phyloP scores from a whole-genome alignment of 2,113 vertebrate species.

The Okapia johnstoni region DNA sequence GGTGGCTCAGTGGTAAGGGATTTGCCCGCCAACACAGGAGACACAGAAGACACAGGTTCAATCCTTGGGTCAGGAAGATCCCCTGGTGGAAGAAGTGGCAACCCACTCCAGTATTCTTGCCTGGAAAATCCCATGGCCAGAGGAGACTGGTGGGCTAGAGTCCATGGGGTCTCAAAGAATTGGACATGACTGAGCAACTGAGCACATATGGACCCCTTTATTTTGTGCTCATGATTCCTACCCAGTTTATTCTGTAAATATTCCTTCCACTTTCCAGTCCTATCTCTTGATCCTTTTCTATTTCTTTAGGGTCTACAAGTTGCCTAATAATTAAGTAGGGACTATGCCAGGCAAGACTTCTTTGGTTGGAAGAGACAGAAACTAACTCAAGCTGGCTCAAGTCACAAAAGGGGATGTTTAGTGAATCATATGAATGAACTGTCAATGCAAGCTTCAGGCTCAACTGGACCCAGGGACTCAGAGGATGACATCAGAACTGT shows the following conservation, averaged over 20 bases:
- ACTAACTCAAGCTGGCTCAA: not conserved
- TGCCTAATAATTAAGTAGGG: not conserved
- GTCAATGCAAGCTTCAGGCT: not conserved
- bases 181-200: not conserved
- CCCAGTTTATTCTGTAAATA: not conserved
- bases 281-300: not conserved
- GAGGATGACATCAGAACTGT: not conserved
- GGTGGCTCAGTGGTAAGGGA: not conserved
- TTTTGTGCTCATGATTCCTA: not conserved
- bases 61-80: not conserved
- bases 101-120: not conserved
- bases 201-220: not conserved
- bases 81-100: not conserved
- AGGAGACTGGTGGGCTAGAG: not conserved
- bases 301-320: not conserved
- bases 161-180: not conserved
- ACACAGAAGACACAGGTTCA: not conserved
- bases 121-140: not conserved
- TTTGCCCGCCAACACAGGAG: not conserved
- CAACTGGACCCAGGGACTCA: not conserved
- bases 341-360: not conserved
- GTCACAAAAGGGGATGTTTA: not conserved
- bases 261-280: not conserved
- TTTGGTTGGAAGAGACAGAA: not conserved
- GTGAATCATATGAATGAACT: not conserved